A percentile compares a stretch with the other conserved stretches of the same genome.
Conservation (phyloP, 1,140 invertebrate genomes). For the Papilio glaucus region DNA sequence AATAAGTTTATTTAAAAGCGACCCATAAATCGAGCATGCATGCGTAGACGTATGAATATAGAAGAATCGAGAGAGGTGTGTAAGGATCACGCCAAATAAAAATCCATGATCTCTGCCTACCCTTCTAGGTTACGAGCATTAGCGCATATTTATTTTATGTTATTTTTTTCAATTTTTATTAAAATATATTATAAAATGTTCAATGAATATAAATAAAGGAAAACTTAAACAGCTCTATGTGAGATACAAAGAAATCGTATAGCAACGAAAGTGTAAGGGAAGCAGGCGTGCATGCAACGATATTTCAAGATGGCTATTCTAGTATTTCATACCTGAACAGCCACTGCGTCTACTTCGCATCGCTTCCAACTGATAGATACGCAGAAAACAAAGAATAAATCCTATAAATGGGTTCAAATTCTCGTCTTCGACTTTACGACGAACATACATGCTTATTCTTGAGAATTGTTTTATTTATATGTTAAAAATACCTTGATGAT, state of each 20-base stretch:
- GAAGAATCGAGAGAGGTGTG: too few relatives aligned
- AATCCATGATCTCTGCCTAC: too few relatives aligned
- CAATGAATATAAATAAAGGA: background rate
- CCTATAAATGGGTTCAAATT: conserved; percentile 16
- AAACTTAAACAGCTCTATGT: conserved; percentile 37
- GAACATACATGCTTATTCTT: conserved; percentile 7
- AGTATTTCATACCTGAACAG: conserved; percentile 44
- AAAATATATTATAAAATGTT: too few relatives aligned
- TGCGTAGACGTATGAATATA: too few relatives aligned
- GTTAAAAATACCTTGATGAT: background rate
- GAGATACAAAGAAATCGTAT: conserved; percentile 36
- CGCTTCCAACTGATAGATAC: conserved; percentile 18
- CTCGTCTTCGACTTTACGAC: background rate
- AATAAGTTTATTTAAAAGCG: too few relatives aligned
- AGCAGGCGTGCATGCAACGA: conserved; percentile 37
- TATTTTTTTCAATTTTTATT: too few relatives aligned
- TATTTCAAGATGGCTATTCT: conserved; percentile 44
- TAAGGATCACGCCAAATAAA: too few relatives aligned
- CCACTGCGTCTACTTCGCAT: conserved; percentile 34
- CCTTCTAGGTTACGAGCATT: too few relatives aligned
- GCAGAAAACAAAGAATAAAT: conserved; percentile 17
- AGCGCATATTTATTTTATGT: too few relatives aligned
- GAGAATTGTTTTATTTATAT: conserved; percentile 10
- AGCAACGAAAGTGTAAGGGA: conserved; percentile 43
- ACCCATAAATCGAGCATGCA: too few relatives aligned